phyloP scores from a whole-genome alignment of 2,888 invertebrate genomes.

The Alsophila aescularia region DNA sequence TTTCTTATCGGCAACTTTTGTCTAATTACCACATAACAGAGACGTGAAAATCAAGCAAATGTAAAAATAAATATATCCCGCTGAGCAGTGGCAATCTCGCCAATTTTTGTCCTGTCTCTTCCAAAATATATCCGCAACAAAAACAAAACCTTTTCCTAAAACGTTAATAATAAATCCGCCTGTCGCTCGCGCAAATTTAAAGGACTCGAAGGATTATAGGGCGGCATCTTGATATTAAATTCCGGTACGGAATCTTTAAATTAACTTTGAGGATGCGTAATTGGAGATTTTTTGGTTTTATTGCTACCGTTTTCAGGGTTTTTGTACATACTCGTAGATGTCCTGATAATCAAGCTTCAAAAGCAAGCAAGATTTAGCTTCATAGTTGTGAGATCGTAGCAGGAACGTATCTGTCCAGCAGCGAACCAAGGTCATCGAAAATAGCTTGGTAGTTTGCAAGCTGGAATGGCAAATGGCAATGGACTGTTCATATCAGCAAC shows the following conservation, averaged over 20 bases:
- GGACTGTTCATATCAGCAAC: too few species aligned
- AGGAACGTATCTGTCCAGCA: too few species aligned
- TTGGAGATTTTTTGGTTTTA: slow-evolving; percentile 19
- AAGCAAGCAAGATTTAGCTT: too few species aligned
- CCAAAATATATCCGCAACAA: slow-evolving; percentile 7
- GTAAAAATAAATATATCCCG: not conserved
- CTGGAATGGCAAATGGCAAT: too few species aligned
- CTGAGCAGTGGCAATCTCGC: too few species aligned
- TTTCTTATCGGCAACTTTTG: too few species aligned
- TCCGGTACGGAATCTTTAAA: slow-evolving; percentile 38
- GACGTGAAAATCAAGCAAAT: not conserved
- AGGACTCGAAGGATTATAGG: slow-evolving; percentile 37
- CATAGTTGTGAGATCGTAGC: too few species aligned
- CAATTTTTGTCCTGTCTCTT: not conserved
- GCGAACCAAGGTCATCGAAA: too few species aligned
- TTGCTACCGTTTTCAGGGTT: slow-evolving; percentile 4
- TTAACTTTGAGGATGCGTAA: slow-evolving; percentile 35
- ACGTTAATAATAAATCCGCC: slow-evolving; percentile 33
- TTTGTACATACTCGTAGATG: not conserved
- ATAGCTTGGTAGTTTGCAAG: too few species aligned
- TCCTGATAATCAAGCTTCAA: too few species aligned
- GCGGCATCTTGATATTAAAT: slow-evolving; percentile 38
- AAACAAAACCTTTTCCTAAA: slow-evolving; percentile 16
- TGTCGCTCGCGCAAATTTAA: slow-evolving; percentile 35
- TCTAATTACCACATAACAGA: too few species aligned